Base-by-base conservation (phyloP, 1,140 invertebrate genomes). In the Lepidurus packardi region DNA sequence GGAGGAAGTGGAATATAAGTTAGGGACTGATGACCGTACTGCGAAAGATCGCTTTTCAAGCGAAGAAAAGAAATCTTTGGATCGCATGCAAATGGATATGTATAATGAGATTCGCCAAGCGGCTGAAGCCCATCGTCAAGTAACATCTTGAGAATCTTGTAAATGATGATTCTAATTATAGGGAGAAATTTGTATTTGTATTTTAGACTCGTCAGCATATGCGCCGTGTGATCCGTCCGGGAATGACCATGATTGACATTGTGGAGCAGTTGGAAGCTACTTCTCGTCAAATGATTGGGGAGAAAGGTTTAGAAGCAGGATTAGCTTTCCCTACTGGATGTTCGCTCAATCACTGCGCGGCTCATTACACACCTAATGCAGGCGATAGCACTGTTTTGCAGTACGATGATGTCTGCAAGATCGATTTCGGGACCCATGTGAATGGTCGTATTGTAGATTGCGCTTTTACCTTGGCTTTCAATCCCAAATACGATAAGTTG, bases 231-330 rank as follows among this genome's bases (percentile, higher is more conserved):
- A 94, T 99, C 16, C 97, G 98, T 85, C 96, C 98, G 0, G 98
- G 98, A 79, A 98, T 98, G 96, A 96, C 92, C 0, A 99, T 99
- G 97, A 97, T 99, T 83, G 91, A 99, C 84, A 99, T 99, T 81
- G 98, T 96, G 86, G 97, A 99, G 85, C 95, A 97, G 82, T 87
- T 99, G 34, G 98, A 99, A 86, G 91, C 91, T 11, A 96, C 92
- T 21, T 93, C 96, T 6, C 89, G 98, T 21, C 92, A 91, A 83
- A 86, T 99, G 74, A 99, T 99, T 82, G 92, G 91, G 53, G 98
- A 99, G 86, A 94, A 98, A 84, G 97, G 97, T 11, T 85, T 99
- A 0, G 92, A 98, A 82, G 96, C 98, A 42, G 98, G 98, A 6
- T 86, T 99, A 44, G 98, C 98, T 24, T 99, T 99, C 86, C 98